Base-by-base conservation (phyloP, 2,888 invertebrate species). In the Drosophila paracracens region DNA sequence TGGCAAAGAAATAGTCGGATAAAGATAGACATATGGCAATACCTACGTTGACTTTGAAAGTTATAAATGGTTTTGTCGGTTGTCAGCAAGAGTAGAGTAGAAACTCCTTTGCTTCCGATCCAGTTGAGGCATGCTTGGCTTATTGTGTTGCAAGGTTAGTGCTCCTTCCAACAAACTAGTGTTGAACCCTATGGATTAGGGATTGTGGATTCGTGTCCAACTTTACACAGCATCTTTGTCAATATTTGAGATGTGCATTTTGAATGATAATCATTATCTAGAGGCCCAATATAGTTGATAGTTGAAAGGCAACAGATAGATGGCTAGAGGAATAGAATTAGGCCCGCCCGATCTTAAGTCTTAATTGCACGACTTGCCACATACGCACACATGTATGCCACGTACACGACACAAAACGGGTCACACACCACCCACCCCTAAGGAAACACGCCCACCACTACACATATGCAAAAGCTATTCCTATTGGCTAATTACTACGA, bases 401-500 rank as follows among this genome's bases (percentile, higher is more conserved):
- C 48, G 27, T 40, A 54, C 43, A 38, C 40, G 51, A 31, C 56
- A 50, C 48, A 54, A 36, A 36, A 13, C 40, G 65, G 40, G 40
- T 8, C 66, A 56, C 21, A 66, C 36, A 63, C 25, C 21, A 58
- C 59, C 58, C 60, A 56, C 43, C 48, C 64, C 63, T 74, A 57
- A 8, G 8, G 57, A 43, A 72, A 87, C 74, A 80, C 78, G 79
- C 76, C 70, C 78, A 77, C 80, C 79, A 80, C 74, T 81, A 67
- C 68, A 85, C 68, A 85, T 48, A 58, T 38, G 77, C 79, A 74
- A 81, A 79, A 73, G 79, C 90, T 79, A 81, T 90, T 90, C 90
- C 89, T 86, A 86, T 86, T 86, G 85, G 85, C 85, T 86, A 86
- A 86, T 86, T 86, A 86, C 90, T 77, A 73, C 80, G 70, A 73